A percentile compares a stretch with the other conserved stretches of the same genome.
These are phyloP conservation scores for Plemyria rubiginata DNA, from an alignment of 2,888 invertebrate species.

Conservation along the genomic window DNA sequence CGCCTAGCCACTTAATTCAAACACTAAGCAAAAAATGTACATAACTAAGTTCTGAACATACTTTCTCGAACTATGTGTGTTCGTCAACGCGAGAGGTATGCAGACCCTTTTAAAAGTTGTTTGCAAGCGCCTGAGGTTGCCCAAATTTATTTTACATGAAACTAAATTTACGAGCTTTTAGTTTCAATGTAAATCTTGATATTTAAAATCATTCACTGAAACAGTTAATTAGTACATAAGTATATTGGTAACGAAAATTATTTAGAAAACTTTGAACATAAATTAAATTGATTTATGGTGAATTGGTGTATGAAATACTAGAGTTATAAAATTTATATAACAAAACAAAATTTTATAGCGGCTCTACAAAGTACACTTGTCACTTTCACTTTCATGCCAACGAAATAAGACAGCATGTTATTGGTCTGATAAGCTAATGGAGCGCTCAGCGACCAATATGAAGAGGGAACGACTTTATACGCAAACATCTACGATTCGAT, in stretches of 20 bases:
- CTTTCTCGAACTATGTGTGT: not conserved
- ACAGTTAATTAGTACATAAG: too few relatives aligned
- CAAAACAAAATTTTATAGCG: too few relatives aligned
- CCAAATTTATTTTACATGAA: constrained; percentile 3
- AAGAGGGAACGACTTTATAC: too few relatives aligned
- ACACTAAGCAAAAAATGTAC: not conserved
- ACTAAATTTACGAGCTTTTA: constrained; percentile 8
- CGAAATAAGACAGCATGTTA: too few relatives aligned
- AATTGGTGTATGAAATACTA: not conserved
- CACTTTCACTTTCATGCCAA: too few relatives aligned
- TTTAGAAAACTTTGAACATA: not conserved
- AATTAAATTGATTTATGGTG: not conserved
- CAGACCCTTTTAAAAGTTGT: constrained; percentile 9
- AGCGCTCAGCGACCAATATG: too few relatives aligned
- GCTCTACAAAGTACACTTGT: too few relatives aligned
- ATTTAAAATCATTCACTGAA: not conserved
- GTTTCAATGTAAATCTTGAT: not conserved
- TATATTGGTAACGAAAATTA: not conserved
- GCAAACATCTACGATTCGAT: too few relatives aligned
- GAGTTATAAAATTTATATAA: too few relatives aligned
- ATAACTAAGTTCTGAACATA: not conserved
- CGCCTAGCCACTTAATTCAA: too few relatives aligned
- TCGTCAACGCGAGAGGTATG: not conserved
- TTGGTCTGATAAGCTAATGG: too few relatives aligned
- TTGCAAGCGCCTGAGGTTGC: not conserved